phyloP scores from a whole-genome alignment of 2,888 invertebrate genomes.

The Callimorpha dominula region DNA sequence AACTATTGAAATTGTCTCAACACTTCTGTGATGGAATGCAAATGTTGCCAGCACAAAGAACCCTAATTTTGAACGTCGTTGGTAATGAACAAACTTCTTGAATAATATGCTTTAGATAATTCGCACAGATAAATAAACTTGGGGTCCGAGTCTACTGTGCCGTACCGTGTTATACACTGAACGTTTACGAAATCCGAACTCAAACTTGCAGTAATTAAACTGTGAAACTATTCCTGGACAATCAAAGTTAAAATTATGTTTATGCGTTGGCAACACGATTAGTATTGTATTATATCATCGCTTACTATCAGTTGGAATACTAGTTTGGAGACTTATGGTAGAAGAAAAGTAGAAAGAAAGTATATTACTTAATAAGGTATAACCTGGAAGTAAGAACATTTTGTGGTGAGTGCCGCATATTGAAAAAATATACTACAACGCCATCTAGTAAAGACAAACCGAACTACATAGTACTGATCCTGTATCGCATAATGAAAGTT shows the following conservation, averaged over 20 bases:
- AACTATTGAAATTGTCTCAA: not conserved
- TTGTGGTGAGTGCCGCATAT: too few relatives aligned
- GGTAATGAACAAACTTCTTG: conserved; percentile 8
- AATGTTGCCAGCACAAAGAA: conserved; percentile 5
- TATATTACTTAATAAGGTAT: too few relatives aligned
- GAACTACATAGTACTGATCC: too few relatives aligned
- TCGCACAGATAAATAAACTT: conserved; percentile 2
- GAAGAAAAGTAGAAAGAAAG: too few relatives aligned
- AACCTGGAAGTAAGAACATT: too few relatives aligned
- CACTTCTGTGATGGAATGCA: not conserved
- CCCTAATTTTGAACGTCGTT: not conserved
- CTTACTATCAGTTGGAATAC: not conserved
- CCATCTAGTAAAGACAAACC: too few relatives aligned
- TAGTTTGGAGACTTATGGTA: not conserved
- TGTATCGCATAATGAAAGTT: too few relatives aligned
- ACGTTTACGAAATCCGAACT: not conserved
- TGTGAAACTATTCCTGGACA: not conserved
- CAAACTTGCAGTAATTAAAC: conserved; percentile 1
- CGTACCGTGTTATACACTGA: not conserved
- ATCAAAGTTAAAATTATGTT: not conserved
- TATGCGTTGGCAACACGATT: not conserved
- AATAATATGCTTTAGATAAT: conserved; percentile 2
- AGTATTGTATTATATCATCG: not conserved
- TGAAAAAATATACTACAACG: too few relatives aligned
- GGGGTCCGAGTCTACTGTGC: not conserved